Evolutionary conservation across 2,797 vertebrate genomes (phyloP).

Genomic region (Gouania willdenowi): DNA sequence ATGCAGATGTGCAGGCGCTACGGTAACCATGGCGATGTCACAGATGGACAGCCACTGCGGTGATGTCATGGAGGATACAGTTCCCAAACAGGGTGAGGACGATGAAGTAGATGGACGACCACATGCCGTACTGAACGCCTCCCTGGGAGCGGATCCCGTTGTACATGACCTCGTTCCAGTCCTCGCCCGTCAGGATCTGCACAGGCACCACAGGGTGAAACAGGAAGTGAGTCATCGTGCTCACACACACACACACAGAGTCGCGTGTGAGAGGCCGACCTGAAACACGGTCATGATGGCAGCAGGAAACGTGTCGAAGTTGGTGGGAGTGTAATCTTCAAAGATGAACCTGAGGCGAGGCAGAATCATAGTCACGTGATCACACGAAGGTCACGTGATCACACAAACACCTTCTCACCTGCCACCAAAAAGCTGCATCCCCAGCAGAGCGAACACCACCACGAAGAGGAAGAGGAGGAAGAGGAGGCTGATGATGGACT

Average conservation of each 20-base stretch:
- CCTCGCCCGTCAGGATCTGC: conserved; percentile 98
- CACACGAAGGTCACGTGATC: too few relatives aligned
- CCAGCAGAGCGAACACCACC: conserved; percentile 94
- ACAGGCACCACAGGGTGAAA: too few relatives aligned
- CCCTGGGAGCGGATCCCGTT: conserved; percentile 96
- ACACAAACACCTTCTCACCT: conserved; percentile 80
- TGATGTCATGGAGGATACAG: conserved; percentile 84
- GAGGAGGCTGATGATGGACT: conserved; percentile 98
- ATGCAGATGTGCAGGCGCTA: neutral
- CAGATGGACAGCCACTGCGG: conserved; percentile 5
- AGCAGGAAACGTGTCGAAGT: conserved; percentile 98
- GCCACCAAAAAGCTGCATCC: conserved; percentile 98
- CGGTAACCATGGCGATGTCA: conserved; percentile 2
- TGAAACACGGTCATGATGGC: conserved; percentile 99
- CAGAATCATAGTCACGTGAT: too few relatives aligned
- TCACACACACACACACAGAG: too few relatives aligned
- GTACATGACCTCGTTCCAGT: conserved; percentile 99
- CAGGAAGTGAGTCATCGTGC: too few relatives aligned
- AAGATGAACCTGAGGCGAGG: conserved; percentile 90
- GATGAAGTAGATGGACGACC: too few relatives aligned
- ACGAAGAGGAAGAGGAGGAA: conserved; percentile 99
- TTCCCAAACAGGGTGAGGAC: too few relatives aligned
- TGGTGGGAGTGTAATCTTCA: conserved; percentile 96
- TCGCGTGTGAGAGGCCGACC: conserved; percentile 85
- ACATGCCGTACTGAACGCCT: conserved; percentile 96